Base-by-base conservation (phyloP, 2,113 vertebrate species). In the Pelusios castaneus region DNA sequence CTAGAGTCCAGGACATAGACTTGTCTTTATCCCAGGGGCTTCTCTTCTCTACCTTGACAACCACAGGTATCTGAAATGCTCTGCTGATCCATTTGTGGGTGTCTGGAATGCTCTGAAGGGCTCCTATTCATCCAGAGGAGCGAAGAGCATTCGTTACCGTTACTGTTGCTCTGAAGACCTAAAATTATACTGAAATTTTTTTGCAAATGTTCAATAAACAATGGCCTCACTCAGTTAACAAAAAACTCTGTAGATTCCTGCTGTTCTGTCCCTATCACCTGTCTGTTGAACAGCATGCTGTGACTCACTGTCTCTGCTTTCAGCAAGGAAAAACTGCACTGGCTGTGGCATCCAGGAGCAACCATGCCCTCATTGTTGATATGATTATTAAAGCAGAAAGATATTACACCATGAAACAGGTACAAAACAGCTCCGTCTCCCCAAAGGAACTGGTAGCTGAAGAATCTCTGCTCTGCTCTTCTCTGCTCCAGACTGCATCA, bases 381-480 rank as follows among this genome's bases (percentile, higher is more conserved):
- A 99, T 99, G 99, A 99, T 99, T 91, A 99, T 99, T 95, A 99
- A 99, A 98, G 99, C 99, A 70, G 98, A 99, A 97, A 97, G 99
- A 96, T 98, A 98, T 94, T 98, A 97, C 10, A 49, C 90, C 45
- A 98, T 94, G 97, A 98, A 94, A 96, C 92, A 98, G 98, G 99
- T 99, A 97, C 98, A 97, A 85, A 19, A 21, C 5, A 73, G 21
- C 31, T 82, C 87, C 80, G 2, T 77, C 89, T 80, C 38, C 41
- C 7, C 41, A 6, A 76, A 24, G 8, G 83, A 13, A 90, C 31
- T 1, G 2, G 0, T 6, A 41, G 63, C 6, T 24, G n/a, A 88
- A 89, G 87, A 89, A 10, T 14, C 0, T n/a, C n/a, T n/a, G n/a
- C n/a, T n/a, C n/a, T n/a, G n/a, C n/a, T n/a, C n/a, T n/a, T n/a